phyloP scores from a whole-genome alignment of 2,113 vertebrate genomes.

The Nettapus auritus region DNA sequence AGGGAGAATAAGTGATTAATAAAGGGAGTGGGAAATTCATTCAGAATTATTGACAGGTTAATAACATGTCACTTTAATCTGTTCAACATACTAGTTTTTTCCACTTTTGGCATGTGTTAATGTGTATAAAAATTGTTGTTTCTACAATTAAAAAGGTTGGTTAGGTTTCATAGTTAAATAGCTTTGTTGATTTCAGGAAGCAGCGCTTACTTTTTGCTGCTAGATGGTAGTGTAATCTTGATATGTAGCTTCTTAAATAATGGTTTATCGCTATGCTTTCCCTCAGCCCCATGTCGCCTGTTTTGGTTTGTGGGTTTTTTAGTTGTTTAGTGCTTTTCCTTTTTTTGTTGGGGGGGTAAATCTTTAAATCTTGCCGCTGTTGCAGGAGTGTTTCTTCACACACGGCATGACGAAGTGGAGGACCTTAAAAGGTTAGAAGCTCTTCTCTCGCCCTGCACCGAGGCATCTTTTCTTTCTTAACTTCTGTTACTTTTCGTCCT shows the following conservation, averaged over 20 bases:
- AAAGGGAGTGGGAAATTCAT: neutral
- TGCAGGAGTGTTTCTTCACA: neutral
- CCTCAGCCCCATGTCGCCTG: neutral
- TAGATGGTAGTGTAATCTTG: neutral
- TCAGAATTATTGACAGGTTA: neutral
- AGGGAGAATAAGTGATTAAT: neutral
- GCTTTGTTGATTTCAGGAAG: neutral
- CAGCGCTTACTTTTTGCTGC: neutral
- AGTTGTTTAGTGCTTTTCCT: neutral
- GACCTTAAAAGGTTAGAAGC: neutral
- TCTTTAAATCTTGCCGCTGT: neutral
- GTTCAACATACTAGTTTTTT: neutral
- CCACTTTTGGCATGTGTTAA: neutral
- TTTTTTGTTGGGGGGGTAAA: neutral
- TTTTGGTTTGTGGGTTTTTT: neutral
- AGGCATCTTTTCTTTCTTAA: neutral
- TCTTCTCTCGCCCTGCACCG: fast-evolving
- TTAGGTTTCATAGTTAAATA: neutral
- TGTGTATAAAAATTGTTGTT: neutral
- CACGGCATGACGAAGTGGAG: neutral
- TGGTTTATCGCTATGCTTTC: neutral
- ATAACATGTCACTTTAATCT: neutral
- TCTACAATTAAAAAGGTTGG: neutral
- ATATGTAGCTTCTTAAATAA: neutral
- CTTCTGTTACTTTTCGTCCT: neutral